These are phyloP conservation scores for Paradoxurus hermaphroditus DNA, from an alignment of 2,113 vertebrate genomes.

Conservation along the genomic window DNA sequence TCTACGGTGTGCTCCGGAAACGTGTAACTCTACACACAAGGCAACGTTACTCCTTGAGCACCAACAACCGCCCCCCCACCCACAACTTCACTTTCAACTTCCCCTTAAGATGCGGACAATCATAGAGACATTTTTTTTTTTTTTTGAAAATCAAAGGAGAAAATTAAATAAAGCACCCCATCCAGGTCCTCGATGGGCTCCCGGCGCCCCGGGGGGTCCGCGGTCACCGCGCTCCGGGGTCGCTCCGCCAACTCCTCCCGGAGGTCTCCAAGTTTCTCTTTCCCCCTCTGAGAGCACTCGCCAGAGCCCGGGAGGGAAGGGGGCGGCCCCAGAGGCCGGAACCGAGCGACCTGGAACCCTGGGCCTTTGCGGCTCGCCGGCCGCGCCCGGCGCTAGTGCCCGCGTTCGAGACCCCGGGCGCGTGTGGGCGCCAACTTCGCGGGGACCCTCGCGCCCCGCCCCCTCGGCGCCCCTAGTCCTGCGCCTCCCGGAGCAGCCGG, in stretches of 20 bases:
- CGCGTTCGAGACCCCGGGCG: background rate
- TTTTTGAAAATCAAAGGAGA: background rate
- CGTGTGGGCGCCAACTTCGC: slow-evolving; percentile 10
- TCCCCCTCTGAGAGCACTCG: background rate
- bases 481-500: background rate
- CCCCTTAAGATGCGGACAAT: slow-evolving; percentile 7
- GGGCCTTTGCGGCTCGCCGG: background rate
- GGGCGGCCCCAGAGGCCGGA: background rate
- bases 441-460: background rate
- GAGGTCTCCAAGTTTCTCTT: background rate
- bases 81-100: slow-evolving; percentile 27
- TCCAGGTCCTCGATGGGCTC: background rate
- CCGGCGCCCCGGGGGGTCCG: background rate
- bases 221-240: background rate
- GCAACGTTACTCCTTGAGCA: background rate
- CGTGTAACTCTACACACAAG: background rate
- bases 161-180: background rate
- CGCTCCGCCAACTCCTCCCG: background rate
- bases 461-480: background rate
- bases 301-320: background rate
- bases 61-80: background rate
- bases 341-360: background rate
- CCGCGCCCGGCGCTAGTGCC: background rate
- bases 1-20: background rate
- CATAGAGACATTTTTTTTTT: background rate